Percentiles rank a stretch among this genome's conserved stretches.
Conservation (phyloP, 2,888 invertebrate species). For the Chydorus sphaericus region DNA sequence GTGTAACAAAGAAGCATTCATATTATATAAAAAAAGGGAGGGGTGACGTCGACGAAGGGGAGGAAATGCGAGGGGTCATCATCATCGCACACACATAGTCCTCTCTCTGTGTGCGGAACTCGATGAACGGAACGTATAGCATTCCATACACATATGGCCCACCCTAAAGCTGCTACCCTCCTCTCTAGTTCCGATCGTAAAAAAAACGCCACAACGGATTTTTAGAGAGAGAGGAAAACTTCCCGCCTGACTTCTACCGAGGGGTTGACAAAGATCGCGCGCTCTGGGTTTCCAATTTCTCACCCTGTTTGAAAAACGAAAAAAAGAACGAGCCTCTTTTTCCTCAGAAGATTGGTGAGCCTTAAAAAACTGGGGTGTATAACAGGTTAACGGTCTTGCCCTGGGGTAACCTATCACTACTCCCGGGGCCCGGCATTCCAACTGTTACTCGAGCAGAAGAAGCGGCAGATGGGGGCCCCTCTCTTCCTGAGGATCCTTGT, state of each 20-base stretch:
- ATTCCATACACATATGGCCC: constrained; percentile 1
- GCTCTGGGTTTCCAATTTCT: constrained; percentile 2
- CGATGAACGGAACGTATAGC: neutral
- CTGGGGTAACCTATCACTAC: neutral
- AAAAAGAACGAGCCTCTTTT: neutral
- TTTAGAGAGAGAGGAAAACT: too few species aligned
- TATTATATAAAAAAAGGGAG: neutral
- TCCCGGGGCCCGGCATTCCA: constrained; percentile 4
- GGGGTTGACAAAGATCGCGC: constrained; percentile 1
- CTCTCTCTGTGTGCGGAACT: neutral
- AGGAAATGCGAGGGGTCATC: neutral
- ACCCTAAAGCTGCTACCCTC: neutral
- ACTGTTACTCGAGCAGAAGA: neutral
- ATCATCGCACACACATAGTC: neutral
- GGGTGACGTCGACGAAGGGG: neutral
- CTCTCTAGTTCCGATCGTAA: neutral
- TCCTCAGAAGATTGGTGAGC: too few species aligned
- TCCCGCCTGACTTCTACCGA: constrained; percentile 2
- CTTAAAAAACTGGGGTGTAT: too few species aligned
- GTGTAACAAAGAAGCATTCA: too few species aligned
- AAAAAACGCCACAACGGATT: constrained; percentile 6
- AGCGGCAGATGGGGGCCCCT: neutral
- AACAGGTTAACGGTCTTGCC: constrained; percentile 8
- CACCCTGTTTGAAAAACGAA: neutral
- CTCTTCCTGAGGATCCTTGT: neutral